Base-by-base conservation (phyloP, 2,888 invertebrate species). In the Philereme transversata region DNA sequence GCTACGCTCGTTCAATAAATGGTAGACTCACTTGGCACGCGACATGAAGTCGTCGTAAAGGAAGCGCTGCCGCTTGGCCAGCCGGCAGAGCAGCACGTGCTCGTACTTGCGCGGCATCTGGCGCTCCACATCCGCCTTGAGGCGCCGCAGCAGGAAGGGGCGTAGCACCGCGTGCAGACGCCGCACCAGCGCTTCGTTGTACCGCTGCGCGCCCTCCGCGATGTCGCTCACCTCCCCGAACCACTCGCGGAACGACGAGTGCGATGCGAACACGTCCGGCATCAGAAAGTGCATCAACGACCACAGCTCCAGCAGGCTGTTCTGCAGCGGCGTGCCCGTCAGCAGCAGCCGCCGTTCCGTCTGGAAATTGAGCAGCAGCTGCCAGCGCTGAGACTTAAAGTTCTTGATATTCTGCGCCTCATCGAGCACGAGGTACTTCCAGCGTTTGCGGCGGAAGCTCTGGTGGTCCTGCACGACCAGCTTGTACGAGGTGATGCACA, bases 361-460 rank as follows among this genome's bases (percentile, higher is more conserved):
- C 81, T 98, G 97, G 86, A 99, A 98, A 87, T 98, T 99, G 59
- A 99, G 93, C 70, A 99, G 89, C 79, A 98, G 94, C 90, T 99
- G 99, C 99, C 99, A 99, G 66, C 99, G 94, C 84, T 99, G 99
- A 22, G 99, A 99, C 86, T 99, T 99, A 86, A 99, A 99, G 91
- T 99, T 99, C 90, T 99, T 99, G 65, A 99, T 99, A 84, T 99
- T 99, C 86, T 99, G 99, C 43, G 99, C 99, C 91, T 99, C 99
- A 83, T 99, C 99, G 57, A 99, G 94, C 70, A 99, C 98, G 51
- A 99, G 94, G 87, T 99, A 99, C 84, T 98, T 98, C 99, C 99
- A 99, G 71, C 98, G 97, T 91, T 99, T 99, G 71, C 99, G 93
- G 57, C 99, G 94, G 89, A 99, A 99, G 82, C 98, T 97, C 86